Base-by-base conservation (phyloP, 2,113 vertebrate species). In the Ailurus styani region DNA sequence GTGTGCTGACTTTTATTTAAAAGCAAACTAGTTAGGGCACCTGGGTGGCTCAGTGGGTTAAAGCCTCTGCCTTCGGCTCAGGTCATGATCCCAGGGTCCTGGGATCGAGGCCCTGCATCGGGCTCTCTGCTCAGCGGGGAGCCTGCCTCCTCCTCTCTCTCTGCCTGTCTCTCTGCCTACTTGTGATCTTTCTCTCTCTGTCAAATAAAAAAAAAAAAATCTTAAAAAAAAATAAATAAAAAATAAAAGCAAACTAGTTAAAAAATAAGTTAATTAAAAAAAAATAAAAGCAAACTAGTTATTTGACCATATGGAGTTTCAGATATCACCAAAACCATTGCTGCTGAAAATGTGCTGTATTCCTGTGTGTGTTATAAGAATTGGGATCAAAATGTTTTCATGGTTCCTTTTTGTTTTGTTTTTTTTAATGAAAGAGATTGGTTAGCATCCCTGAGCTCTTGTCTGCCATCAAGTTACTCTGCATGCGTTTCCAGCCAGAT, bases 401-500 rank as follows among this genome's bases (percentile, higher is more conserved):
- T 64, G 64, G 21, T 75, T 95, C 37, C 55, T 91, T 81, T 87
- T 90, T 60, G 64, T 20, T 70, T 64, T 54, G 25, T 75, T 13
- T 84, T 94, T 96, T 96, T 75, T 82, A 55, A 95, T 94, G 45
- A 96, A 97, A 99, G 99, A 99, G 99, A 20, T 98, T 99, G 90
- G 99, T 99, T 95, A 99, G 99, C 96, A 99, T 99, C 97, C 99
- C 99, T 1, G 99, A 99, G 98, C 99, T 99, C 77, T 98, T 99
- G 97, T 99, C 99, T 47, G 99, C 99, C 96, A 99, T 99, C 98
- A 99, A 99, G 97, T 98, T 99, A 97, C 99, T 99, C 89, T 99
- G 99, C 97, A 99, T 99, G 99, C 99, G 99, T 97, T 99, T 99
- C 98, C 99, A 99, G 93, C 99, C 99, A 21, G 99, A 99, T 70